Evolutionary conservation across 2,888 invertebrate genomes (phyloP), one percentile per base, ranked within the genome.

Genomic region (Agrochola macilenta): DNA sequence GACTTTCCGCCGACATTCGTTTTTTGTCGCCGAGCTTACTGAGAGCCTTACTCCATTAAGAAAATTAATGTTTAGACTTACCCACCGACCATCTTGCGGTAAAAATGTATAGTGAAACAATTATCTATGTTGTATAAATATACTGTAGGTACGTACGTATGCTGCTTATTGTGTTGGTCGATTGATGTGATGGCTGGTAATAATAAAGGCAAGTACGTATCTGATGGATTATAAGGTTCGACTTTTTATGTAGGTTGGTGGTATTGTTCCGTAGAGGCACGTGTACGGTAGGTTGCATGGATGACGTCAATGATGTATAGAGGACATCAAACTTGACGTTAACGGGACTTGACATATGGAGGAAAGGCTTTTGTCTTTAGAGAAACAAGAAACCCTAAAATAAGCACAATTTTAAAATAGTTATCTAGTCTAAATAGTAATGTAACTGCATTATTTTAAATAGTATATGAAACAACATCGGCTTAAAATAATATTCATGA

Each of bases 21-120:
- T 92, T 92, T 92, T 93, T 93, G 94, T 93, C 94, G 92, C 92
- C 91, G 90, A 88, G 94, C 94, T 95, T 93, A 93, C 93, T 92
- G 90, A 89, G 91, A 93, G 93, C 93, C 95, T 96, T 94, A 95
- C 93, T 96, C 96, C 97, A 97, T 97, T 97, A 97, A 93, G 95
- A 95, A 96, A 97, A 97, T 97, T 96, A 97, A 96, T 97, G 96
- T 96, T 96, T 96, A 93, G 95, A 96, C 95, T 96, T 95, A 96
- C 79, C 81, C 81, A 94, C 82, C 91, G 90, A 91, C 88, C 72
- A 74, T 88, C 88, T 90, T 88, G 90, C 78, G 88, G 88, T 89
- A 89, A 90, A 91, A 88, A 88, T 74, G 86, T 90, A 89, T 89
- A 87, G 77, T 65, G 66, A 82, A 79, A 87, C 83, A 85, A 85